phyloP scores from a whole-genome alignment of 2,888 invertebrate genomes.

The Athalia rosae region DNA sequence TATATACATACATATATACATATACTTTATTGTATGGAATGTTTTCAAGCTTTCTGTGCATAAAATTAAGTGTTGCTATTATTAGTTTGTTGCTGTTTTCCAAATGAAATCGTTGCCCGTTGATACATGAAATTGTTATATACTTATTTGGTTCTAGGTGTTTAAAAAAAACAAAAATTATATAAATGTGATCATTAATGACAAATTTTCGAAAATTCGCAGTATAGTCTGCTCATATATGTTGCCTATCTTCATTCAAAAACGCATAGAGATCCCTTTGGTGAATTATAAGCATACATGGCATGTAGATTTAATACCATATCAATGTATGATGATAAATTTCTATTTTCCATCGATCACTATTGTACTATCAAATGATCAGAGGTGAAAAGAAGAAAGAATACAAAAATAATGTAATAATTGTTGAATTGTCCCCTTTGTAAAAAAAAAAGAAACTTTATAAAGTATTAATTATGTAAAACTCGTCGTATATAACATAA shows the following conservation, averaged over 20 bases:
- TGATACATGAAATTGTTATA: conserved; percentile 60
- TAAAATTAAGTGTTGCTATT: conserved; percentile 57
- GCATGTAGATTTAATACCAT: neutral
- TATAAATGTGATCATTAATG: conserved; percentile 1
- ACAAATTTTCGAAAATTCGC: neutral
- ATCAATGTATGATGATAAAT: neutral
- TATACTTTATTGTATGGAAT: conserved; percentile 37
- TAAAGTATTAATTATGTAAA: too few species aligned
- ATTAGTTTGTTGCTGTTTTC: conserved; percentile 46
- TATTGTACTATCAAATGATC: too few species aligned
- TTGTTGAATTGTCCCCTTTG: too few species aligned
- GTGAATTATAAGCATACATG: too few species aligned
- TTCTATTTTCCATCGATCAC: too few species aligned
- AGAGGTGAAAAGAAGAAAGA: too few species aligned
- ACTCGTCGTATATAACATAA: too few species aligned
- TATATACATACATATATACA: conserved; percentile 22
- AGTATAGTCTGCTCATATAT: neutral
- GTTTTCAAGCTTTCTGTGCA: conserved; percentile 55
- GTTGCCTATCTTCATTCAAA: too few species aligned
- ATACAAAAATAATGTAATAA: too few species aligned
- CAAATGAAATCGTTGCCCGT: conserved; percentile 62
- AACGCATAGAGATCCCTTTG: too few species aligned
- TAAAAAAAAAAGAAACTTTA: too few species aligned
- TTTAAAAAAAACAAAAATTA: conserved; percentile 32
- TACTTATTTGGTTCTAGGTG: conserved; percentile 44